Conservation (phyloP, 2,888 invertebrate genomes). For the Cryptocephalus moraei region DNA sequence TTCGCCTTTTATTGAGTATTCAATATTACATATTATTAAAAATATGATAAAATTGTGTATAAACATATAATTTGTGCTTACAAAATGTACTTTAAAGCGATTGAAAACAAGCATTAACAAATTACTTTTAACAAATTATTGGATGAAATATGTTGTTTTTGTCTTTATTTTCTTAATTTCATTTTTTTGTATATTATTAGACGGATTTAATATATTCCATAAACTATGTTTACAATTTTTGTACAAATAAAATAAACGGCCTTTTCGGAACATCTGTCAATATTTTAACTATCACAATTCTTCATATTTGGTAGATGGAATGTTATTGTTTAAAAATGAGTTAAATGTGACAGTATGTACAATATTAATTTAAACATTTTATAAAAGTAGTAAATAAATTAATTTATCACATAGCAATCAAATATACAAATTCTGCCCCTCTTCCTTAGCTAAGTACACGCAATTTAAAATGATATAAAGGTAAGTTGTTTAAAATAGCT, state of each 20-base stretch:
- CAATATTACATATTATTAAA: constrained; percentile 34
- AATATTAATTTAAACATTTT: too few relatives aligned
- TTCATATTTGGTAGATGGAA: too few relatives aligned
- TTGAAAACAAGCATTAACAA: constrained; percentile 23
- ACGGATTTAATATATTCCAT: constrained; percentile 11
- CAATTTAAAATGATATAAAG: too few relatives aligned
- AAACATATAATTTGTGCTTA: constrained; percentile 39
- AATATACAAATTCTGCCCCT: too few relatives aligned
- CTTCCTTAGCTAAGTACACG: too few relatives aligned
- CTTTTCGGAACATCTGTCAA: background rate
- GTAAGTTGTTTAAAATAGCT: too few relatives aligned
- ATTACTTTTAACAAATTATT: constrained; percentile 20
- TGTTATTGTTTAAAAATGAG: too few relatives aligned
- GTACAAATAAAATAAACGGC: background rate
- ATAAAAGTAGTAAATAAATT: too few relatives aligned
- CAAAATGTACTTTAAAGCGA: constrained; percentile 33
- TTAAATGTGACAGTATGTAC: too few relatives aligned
- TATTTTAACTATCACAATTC: too few relatives aligned
- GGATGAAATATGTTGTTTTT: constrained; percentile 8
- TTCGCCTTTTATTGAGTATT: constrained; percentile 17
- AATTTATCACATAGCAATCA: too few relatives aligned
- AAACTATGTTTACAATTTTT: constrained; percentile 12
- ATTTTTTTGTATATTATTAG: constrained; percentile 12
- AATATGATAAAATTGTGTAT: constrained; percentile 40
- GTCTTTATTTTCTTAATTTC: constrained; percentile 9